Percentiles rank a stretch among this genome's conserved stretches.
Conservation (phyloP, 2,888 invertebrate genomes). For the Ditylenchus weischeri region DNA sequence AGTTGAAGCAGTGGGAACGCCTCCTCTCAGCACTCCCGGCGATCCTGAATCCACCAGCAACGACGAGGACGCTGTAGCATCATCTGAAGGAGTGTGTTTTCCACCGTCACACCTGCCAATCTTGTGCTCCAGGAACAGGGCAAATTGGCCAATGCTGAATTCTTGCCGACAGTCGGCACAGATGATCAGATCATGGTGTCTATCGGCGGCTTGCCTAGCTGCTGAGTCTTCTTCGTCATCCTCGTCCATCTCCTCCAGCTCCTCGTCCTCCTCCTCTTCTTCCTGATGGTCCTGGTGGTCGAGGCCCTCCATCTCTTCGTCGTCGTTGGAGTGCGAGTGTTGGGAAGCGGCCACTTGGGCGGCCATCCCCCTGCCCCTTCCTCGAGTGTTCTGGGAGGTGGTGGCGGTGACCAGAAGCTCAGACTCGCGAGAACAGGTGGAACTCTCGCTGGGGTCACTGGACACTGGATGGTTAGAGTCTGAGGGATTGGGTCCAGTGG, state of each 20-base stretch:
- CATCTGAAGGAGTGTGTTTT: not conserved
- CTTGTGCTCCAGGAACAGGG: slow-evolving; percentile 55
- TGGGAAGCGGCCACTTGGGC: not conserved
- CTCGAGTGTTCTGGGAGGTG: not conserved
- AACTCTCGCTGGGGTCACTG: slow-evolving; percentile 30
- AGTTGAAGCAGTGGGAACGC: slow-evolving; percentile 2
- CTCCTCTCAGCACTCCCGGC: not conserved
- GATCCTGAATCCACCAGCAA: not conserved
- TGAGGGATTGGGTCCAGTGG: no score
- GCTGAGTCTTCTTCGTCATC: not conserved
- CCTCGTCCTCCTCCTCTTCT: slow-evolving; percentile 20
- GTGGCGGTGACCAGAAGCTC: no score
- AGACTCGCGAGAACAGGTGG: slow-evolving; percentile 28
- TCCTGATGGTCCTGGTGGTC: not conserved
- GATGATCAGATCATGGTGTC: slow-evolving; percentile 40
- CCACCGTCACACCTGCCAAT: slow-evolving; percentile 33
- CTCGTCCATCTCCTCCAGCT: slow-evolving; percentile 4
- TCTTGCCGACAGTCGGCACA: slow-evolving; percentile 52
- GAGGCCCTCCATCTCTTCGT: slow-evolving; percentile 5
- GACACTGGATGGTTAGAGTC: slow-evolving; percentile 13
- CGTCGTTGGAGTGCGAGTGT: no score
- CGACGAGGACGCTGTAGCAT: not conserved
- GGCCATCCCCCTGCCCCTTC: slow-evolving; percentile 10
- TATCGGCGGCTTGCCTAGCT: not conserved
- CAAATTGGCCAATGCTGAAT: slow-evolving; percentile 48